Evolutionary conservation across 2,888 invertebrate species (phyloP), one percentile per base, ranked within the genome.

Genomic region (Caenorhabditis zanzibari): DNA sequence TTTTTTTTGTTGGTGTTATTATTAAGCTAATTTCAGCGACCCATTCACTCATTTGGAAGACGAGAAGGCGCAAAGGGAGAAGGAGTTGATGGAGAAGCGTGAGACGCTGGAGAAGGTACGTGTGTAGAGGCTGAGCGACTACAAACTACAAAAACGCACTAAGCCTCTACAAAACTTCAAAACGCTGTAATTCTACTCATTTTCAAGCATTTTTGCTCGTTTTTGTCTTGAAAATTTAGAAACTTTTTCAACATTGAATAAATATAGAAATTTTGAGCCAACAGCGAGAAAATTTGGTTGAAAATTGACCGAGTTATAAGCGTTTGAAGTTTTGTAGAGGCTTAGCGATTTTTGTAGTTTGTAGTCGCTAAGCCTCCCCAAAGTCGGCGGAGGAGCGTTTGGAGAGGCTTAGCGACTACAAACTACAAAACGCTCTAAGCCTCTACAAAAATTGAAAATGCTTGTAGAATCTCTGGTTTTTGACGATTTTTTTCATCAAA

Each of bases 1-100:
- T 38, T 12, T 26, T 41, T 22, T 10, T 49, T 32, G 44, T 38
- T 9, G 5, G 28, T 19, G 2, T 12, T 16, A 28, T 12, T 19
- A 28, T 38, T 22, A 1, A 9, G 28, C 19, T n/a, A 22, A 44
- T 93, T 94, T 22, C 94, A 96, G 96, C 95, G 98, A 98, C 94
- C 99, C 99, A 61, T 94, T 99, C 92, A 96, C 97, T 76, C 97
- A 97, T 93, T 96, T 99, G 96, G 98, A 98, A 93, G 98, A 98
- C 91, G 97, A 97, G 93, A 94, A 95, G 86, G 97, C 97, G 93
- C 96, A 98, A 96, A 97, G 97, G 94, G 97, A 97, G 93, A 97
- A 97, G 96, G 98, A 91, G 19, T 79, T 91, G 26, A 76, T 64
- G 14, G 97, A 97, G 93, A 98, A 98, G 97, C 98, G 98, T 93